phyloP scores from a whole-genome alignment of 2,113 vertebrate species.

The Propithecus coquereli region DNA sequence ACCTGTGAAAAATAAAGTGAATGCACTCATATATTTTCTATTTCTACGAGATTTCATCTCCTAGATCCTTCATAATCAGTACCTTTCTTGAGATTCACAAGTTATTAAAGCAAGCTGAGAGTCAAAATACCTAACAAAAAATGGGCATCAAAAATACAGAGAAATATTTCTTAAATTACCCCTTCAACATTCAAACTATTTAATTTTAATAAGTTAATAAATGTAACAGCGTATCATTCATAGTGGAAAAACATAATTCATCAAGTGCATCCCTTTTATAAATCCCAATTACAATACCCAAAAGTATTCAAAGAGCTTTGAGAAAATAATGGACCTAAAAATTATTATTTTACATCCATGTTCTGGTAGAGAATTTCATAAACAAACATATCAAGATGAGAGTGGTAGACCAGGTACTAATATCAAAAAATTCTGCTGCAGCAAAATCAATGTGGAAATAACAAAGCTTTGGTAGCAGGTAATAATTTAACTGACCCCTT shows the following conservation, averaged over 20 bases:
- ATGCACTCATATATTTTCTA: not conserved
- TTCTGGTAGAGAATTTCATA: not conserved
- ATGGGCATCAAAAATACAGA: not conserved
- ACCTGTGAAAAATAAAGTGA: conserved; percentile 17
- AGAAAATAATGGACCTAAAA: conserved; percentile 19
- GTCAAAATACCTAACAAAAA: not conserved
- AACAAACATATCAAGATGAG: not conserved
- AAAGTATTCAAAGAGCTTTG: not conserved
- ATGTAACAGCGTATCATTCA: not conserved
- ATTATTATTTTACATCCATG: not conserved
- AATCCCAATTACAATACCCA: not conserved
- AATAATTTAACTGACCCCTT: conserved; percentile 52
- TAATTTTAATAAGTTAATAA: conserved; percentile 31
- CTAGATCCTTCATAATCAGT: not conserved
- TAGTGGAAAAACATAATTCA: not conserved
- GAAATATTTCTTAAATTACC: not conserved
- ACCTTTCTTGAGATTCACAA: not conserved
- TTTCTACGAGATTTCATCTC: not conserved
- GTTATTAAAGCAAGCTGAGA: not conserved
- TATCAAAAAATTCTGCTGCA: not conserved
- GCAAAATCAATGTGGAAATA: conserved; percentile 56
- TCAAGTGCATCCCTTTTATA: not conserved
- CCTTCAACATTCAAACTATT: not conserved
- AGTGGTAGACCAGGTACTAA: not conserved
- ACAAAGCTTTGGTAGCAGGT: conserved; percentile 52